A percentile compares a stretch with the other conserved stretches of the same genome.
Evolutionary conservation across 2,797 vertebrate species (phyloP).

Genomic region (Prionace glauca): DNA sequence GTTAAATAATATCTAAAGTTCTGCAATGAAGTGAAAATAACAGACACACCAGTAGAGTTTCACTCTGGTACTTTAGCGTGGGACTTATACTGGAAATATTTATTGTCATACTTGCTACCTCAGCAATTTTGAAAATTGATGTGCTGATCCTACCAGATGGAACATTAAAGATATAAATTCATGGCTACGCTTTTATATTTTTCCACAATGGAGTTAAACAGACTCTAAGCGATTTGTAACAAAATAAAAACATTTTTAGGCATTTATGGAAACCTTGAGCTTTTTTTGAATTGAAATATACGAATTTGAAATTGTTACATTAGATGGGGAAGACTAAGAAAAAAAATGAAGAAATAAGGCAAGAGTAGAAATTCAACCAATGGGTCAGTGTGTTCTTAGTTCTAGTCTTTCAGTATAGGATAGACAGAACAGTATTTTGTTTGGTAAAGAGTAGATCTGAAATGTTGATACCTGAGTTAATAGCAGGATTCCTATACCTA

Average conservation of each 20-base stretch:
- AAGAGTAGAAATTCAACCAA: neutral
- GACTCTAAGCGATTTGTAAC: neutral
- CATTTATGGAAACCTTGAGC: too few relatives aligned
- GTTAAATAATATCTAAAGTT: neutral
- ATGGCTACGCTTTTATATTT: neutral
- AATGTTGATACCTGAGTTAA: conserved; percentile 11
- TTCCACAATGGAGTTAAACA: neutral
- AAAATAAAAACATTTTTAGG: neutral
- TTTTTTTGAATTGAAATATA: neutral
- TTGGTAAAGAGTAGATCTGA: conserved; percentile 4
- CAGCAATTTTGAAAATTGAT: neutral
- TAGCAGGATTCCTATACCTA: conserved; percentile 33
- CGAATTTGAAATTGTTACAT: neutral
- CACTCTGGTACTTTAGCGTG: neutral
- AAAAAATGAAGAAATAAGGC: neutral
- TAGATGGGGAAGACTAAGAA: neutral
- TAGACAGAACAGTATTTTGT: neutral
- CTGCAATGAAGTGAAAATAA: neutral
- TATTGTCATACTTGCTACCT: neutral
- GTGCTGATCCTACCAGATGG: neutral
- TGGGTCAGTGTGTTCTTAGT: neutral
- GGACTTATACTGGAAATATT: neutral
- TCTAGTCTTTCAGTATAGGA: neutral
- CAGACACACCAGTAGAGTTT: neutral
- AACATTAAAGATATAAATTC: neutral